These are phyloP conservation scores for Crocidura indochinensis DNA, from an alignment of 2,797 vertebrate species.

Conservation along the genomic window DNA sequence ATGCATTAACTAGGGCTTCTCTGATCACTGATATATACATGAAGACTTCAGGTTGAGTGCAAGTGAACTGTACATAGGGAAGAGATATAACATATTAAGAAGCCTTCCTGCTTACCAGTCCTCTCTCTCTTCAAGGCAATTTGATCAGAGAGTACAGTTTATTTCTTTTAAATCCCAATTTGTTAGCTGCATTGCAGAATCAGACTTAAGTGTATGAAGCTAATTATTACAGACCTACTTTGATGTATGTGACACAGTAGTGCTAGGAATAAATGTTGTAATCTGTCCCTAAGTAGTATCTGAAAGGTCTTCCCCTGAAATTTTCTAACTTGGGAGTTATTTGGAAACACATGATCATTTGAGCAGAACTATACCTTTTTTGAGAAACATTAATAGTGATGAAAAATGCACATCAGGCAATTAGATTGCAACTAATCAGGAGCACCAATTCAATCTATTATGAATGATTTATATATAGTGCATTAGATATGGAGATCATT, in stretches of 20 bases:
- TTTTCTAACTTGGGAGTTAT: constrained; percentile 68
- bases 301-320: constrained; percentile 80
- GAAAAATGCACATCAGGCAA: constrained; percentile 71
- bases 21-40: constrained; percentile 69
- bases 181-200: constrained; percentile 74
- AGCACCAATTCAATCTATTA: constrained; percentile 69
- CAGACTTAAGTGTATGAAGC: constrained; percentile 62
- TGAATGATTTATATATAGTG: constrained; percentile 77
- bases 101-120: constrained; percentile 56
- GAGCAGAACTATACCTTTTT: constrained; percentile 72
- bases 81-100: constrained; percentile 74
- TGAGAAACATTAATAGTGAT: constrained; percentile 72
- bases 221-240: constrained; percentile 56
- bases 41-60: constrained; percentile 70
- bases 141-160: constrained; percentile 56
- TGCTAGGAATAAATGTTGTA: constrained; percentile 69
- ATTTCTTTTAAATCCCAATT: constrained; percentile 68
- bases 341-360: constrained; percentile 65
- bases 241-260: constrained; percentile 68
- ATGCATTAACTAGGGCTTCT: constrained; percentile 36
- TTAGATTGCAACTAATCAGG: constrained; percentile 82
- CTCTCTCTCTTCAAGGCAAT: constrained; percentile 21
- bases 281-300: constrained; percentile 61
- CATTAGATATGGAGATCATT: constrained; percentile 80
- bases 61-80: constrained; percentile 63